Conservation (phyloP, 1,140 invertebrate genomes). For the Leptinotarsa lineolata region DNA sequence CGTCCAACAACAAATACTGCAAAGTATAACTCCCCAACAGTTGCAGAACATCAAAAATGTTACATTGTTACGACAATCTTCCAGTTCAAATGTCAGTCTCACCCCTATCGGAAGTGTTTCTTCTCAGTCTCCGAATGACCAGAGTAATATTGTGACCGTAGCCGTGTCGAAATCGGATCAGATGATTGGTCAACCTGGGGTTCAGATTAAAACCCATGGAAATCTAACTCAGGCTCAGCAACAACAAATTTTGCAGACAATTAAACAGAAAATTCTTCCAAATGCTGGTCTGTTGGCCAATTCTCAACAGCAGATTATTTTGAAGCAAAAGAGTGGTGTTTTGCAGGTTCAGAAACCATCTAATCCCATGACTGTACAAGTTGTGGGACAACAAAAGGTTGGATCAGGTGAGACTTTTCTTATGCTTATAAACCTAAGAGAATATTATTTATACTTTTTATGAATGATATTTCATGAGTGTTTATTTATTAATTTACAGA, state of each 20-base stretch:
- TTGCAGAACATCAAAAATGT: conserved; percentile 52
- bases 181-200: conserved; percentile 34
- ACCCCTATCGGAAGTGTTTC: conserved; percentile 10
- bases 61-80: conserved; percentile 44
- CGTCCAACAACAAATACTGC: conserved; percentile 48
- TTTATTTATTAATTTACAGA: too few species aligned
- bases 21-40: conserved; percentile 50
- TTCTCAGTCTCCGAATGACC: not conserved
- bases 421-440: too few species aligned
- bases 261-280: conserved; percentile 53
- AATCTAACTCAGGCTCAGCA: conserved; percentile 57
- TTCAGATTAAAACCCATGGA: conserved; percentile 46
- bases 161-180: conserved; percentile 31
- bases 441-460: too few species aligned
- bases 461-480: too few species aligned
- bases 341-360: conserved; percentile 49
- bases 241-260: conserved; percentile 58
- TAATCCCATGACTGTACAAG: conserved; percentile 12
- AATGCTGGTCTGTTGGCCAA: conserved; percentile 46
- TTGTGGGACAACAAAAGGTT: conserved; percentile 27
- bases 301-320: conserved; percentile 48
- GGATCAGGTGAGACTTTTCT: conserved; percentile 13
- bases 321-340: conserved; percentile 47
- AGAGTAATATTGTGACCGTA: conserved; percentile 28
- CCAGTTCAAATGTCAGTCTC: conserved; percentile 28